Evolutionary conservation across 2,113 vertebrate species (phyloP), one percentile per base, ranked within the genome.

Genomic region (Scalopus aquaticus): DNA sequence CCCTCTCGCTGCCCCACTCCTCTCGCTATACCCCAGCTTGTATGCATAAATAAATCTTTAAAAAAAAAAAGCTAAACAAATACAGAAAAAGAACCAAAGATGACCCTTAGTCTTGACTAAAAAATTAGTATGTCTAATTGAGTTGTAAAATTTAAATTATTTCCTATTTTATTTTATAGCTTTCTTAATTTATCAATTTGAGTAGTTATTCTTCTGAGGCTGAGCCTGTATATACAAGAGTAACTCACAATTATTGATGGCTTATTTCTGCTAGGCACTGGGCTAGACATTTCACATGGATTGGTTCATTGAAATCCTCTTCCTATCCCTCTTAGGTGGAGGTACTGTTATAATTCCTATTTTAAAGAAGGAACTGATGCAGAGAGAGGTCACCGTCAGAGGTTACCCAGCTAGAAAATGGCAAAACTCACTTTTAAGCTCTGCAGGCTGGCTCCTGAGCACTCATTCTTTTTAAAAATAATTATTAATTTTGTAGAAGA

Each of bases 1-100:
- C n/a, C n/a, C n/a, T n/a, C n/a, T n/a, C n/a, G n/a, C n/a, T n/a
- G n/a, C n/a, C n/a, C n/a, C n/a, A n/a, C n/a, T n/a, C n/a, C n/a
- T n/a, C n/a, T n/a, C n/a, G n/a, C n/a, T n/a, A n/a, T n/a, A n/a
- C n/a, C n/a, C n/a, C n/a, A n/a, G n/a, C n/a, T n/a, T n/a, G n/a
- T n/a, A n/a, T n/a, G n/a, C n/a, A n/a, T n/a, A n/a, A n/a, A n/a
- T n/a, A n/a, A n/a, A n/a, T n/a, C n/a, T n/a, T n/a, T n/a, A n/a
- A n/a, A n/a, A n/a, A n/a, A n/a, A n/a, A n/a, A 79, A 79, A 56
- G 19, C 49, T 91, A 83, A 74, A 69, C 54, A 90, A 93, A 62
- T 56, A 79, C 26, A 17, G 64, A 5, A 80, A 30, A 90, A 32
- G 42, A 91, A 77, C 39, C 51, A 84, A 88, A 70, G 39, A n/a